A percentile compares a stretch with the other conserved stretches of the same genome.
Conservation (phyloP, 1,140 invertebrate species). For the Amphibalanus amphitrite region DNA sequence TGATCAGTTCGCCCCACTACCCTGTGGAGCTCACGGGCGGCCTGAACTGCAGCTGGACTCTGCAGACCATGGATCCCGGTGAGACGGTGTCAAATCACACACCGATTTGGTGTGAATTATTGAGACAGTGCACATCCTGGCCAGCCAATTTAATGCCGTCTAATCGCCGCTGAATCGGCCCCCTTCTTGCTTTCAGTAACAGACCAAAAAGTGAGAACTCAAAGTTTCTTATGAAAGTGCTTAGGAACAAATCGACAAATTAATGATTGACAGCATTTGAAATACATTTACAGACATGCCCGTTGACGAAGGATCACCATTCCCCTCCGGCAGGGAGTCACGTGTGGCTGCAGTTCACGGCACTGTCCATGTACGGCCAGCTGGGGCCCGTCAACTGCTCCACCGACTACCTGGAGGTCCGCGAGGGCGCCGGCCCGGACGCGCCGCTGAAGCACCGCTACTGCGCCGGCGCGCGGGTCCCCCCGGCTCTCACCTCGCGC, state of each 20-base stretch:
- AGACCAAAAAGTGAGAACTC: too few relatives aligned
- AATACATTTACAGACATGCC: too few relatives aligned
- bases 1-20: slow-evolving; percentile 30
- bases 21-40: slow-evolving; percentile 10
- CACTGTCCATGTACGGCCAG: background rate
- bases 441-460: slow-evolving; percentile 26
- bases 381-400: slow-evolving; percentile 35
- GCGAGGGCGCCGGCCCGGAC: background rate
- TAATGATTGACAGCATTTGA: too few relatives aligned
- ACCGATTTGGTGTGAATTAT: too few relatives aligned
- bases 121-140: too few relatives aligned
- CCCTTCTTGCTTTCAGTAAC: too few relatives aligned
- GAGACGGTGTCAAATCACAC: too few relatives aligned
- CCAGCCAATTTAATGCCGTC: too few relatives aligned
- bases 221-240: too few relatives aligned
- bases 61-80: slow-evolving; percentile 36
- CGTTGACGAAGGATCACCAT: too few relatives aligned
- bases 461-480: slow-evolving; percentile 22
- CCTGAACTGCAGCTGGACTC: slow-evolving; percentile 42
- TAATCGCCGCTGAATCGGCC: too few relatives aligned
- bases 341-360: background rate
- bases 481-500: slow-evolving; percentile 32
- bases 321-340: slow-evolving; percentile 7
- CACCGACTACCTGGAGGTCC: slow-evolving; percentile 56
- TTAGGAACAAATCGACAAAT: too few relatives aligned